Evolutionary conservation across 2,888 invertebrate genomes (phyloP), one percentile per base, ranked within the genome.

Genomic region (Formica aserva): DNA sequence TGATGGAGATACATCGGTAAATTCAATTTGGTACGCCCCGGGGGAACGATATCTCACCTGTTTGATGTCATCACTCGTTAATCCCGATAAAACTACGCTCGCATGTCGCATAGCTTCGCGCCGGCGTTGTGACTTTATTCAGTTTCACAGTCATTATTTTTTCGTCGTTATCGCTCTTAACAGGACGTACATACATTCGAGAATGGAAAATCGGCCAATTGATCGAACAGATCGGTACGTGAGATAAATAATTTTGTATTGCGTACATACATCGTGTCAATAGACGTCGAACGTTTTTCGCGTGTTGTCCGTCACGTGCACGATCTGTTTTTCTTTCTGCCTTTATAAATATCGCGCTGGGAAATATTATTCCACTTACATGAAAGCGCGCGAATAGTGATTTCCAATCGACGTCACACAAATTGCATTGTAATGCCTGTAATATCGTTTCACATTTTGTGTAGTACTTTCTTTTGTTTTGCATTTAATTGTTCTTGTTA

Each of bases 61-160:
- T 67, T 74, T 63, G 45, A 38, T 52, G 63, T 81, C 80, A 67
- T 52, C 65, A 62, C 52, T 82, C 75, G 82, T 75, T 84, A 82
- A 82, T 69, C 60, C 52, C 26, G 62, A 84, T 82, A 67, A 82
- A 84, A 62, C 67, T 66, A 57, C 69, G 29, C 15, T 26, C 57
- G 35, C 41, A 45, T 72, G 45, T 66, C 60, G 45, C 5, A 29
- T n/a, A 72, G 26, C 55, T 32, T 41, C 52, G 62, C 18, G 26
- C 11, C 32, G n/a, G 35, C 75, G 26, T 62, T 52, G 63, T 22
- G 80, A 62, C 35, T 63, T 76, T 52, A 75, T 76, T 81, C 48
- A 63, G 48, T 55, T 55, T 76, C 15, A n/a, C 22, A 63, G 29
- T 29, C 38, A 81, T 74, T 63, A 81, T 75, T 81, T 81, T 81